Conservation (phyloP, 2,113 vertebrate species). For the Micronisus gabar region DNA sequence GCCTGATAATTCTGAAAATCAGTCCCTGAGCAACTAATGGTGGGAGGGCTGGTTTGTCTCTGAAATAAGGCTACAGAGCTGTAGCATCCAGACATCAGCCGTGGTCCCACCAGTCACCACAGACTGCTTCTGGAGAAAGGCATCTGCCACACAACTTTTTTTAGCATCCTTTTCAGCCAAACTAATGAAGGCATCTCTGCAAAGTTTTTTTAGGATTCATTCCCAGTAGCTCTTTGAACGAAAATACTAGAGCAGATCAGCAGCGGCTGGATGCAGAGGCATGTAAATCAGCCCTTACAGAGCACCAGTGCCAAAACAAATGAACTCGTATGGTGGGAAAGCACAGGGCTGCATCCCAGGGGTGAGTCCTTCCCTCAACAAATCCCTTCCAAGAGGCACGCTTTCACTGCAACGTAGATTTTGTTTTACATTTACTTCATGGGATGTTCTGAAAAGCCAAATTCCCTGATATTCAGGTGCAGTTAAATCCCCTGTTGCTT, state of each 20-base stretch:
- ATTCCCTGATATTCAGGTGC: not conserved
- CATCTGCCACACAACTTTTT: not conserved
- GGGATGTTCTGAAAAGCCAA: not conserved
- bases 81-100: not conserved
- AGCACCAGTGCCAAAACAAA: not conserved
- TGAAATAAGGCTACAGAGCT: not conserved
- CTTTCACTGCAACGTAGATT: rapidly evolving
- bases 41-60: not conserved
- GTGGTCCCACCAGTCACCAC: not conserved
- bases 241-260: not conserved
- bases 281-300: not conserved
- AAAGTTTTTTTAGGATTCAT: not conserved
- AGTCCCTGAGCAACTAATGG: rapidly evolving
- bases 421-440: not conserved
- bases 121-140: not conserved
- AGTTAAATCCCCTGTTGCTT: not conserved
- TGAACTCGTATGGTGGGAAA: not conserved
- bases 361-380: not conserved
- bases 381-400: not conserved
- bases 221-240: not conserved
- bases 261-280: not conserved
- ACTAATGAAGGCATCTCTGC: not conserved
- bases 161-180: not conserved
- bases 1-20: not conserved
- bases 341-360: not conserved